phyloP scores from a whole-genome alignment of 2,113 vertebrate genomes.

The Syngnathus floridae region DNA sequence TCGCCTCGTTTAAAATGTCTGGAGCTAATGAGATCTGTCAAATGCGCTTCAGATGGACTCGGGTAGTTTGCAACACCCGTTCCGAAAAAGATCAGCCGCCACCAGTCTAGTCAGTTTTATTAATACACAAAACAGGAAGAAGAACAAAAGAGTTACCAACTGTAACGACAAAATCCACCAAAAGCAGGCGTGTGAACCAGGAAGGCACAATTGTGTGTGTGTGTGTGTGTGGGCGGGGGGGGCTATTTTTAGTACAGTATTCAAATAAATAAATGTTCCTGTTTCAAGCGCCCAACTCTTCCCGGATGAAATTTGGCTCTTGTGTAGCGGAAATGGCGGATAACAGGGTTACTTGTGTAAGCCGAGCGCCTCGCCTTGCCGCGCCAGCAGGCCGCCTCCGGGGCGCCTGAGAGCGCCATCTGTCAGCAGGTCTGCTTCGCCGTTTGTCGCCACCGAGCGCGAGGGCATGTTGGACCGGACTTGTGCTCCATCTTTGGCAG shows the following conservation, averaged over 20 bases:
- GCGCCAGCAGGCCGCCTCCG: conserved; percentile 57
- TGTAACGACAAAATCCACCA: too few species aligned
- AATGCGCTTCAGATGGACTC: conserved; percentile 55
- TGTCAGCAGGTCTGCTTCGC: conserved; percentile 55
- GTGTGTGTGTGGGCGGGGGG: too few species aligned
- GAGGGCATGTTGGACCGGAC: conserved; percentile 20
- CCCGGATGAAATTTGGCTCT: conserved; percentile 30
- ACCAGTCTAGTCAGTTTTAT: too few species aligned
- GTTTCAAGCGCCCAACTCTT: neutral
- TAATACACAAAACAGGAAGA: too few species aligned
- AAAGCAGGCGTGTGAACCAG: too few species aligned
- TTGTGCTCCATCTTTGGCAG: neutral
- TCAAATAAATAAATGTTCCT: neutral
- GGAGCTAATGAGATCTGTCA: conserved; percentile 60
- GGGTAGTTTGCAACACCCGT: conserved; percentile 21
- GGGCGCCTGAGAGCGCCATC: conserved; percentile 60
- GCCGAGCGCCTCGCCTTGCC: conserved; percentile 33
- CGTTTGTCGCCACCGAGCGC: conserved; percentile 46
- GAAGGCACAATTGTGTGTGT: too few species aligned
- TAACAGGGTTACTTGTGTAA: conserved; percentile 48
- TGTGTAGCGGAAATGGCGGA: conserved; percentile 35
- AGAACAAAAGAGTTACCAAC: too few species aligned
- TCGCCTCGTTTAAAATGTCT: conserved; percentile 44
- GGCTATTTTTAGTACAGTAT: neutral
- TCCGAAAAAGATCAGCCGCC: too few species aligned